These are phyloP conservation scores for Trachelus iudaicus DNA, from an alignment of 2,888 invertebrate genomes.

Conservation along the genomic window DNA sequence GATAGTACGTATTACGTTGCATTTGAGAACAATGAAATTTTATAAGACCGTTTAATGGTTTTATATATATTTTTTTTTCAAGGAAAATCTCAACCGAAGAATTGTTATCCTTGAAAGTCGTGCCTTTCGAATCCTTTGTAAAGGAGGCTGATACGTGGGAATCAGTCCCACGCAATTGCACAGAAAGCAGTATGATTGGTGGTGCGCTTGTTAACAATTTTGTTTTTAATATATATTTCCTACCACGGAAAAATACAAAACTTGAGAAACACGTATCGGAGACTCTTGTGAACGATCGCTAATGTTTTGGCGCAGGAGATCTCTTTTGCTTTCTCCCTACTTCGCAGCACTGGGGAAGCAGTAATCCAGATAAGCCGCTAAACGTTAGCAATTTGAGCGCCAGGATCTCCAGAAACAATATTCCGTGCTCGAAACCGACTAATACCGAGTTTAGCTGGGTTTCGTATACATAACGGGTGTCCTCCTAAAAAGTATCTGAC, in stretches of 20 bases:
- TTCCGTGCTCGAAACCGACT: conserved; percentile 46
- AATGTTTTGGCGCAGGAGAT: conserved; percentile 16
- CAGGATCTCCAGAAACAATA: conserved; percentile 47
- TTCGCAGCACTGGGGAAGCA: conserved; percentile 31
- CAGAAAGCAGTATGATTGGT: neutral
- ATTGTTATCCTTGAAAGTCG: neutral
- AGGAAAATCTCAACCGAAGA: neutral
- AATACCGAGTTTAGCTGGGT: conserved; percentile 21
- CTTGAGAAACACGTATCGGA: neutral
- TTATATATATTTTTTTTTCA: neutral
- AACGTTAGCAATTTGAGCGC: conserved; percentile 55
- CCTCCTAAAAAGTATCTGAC: neutral
- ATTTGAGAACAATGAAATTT: neutral
- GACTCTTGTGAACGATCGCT: conserved; percentile 5
- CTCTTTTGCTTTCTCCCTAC: conserved; percentile 2
- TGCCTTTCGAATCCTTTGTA: neutral
- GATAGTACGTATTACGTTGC: neutral
- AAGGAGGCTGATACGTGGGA: neutral
- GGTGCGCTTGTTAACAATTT: neutral
- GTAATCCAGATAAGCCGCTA: conserved; percentile 57
- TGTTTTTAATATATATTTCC: neutral
- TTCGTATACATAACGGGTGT: neutral
- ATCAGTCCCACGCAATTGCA: neutral
- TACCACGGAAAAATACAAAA: neutral
- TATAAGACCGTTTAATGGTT: neutral